Conservation (phyloP, 2,797 vertebrate species). For the Apodemus agrarius region DNA sequence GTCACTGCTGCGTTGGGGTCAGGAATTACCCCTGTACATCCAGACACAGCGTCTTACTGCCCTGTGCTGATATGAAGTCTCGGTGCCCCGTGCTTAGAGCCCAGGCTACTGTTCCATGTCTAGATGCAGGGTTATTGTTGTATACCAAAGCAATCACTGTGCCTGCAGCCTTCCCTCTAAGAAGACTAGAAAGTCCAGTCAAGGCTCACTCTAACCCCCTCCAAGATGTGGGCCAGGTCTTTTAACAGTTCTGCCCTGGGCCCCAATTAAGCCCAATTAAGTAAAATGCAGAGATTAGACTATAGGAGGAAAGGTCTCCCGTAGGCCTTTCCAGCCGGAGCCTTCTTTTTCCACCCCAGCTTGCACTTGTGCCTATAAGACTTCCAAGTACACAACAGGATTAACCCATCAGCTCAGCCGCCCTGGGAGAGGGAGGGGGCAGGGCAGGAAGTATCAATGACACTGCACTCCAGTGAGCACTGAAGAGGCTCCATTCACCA, state of each 20-base stretch:
- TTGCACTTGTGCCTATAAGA: conserved; percentile 79
- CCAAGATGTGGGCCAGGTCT: neutral
- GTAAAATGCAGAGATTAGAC: conserved; percentile 21
- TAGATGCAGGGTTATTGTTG: neutral
- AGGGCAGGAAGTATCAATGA: conserved; percentile 87
- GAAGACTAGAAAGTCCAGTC: neutral
- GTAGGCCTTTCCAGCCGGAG: neutral
- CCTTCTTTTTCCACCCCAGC: neutral
- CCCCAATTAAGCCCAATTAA: conserved; percentile 27
- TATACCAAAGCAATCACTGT: neutral
- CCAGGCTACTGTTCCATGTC: neutral
- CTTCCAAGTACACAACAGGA: conserved; percentile 86
- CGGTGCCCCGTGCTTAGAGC: neutral
- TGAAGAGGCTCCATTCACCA: conserved; percentile 93
- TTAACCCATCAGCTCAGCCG: conserved; percentile 89
- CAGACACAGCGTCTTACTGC: neutral
- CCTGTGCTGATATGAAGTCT: neutral
- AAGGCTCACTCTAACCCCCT: neutral
- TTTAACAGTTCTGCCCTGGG: conserved; percentile 25
- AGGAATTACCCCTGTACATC: neutral
- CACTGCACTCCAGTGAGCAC: conserved; percentile 95
- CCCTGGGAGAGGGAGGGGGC: conserved; percentile 54
- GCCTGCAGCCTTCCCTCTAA: neutral
- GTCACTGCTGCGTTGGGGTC: neutral
- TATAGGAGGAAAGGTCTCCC: conserved; percentile 31